These are phyloP conservation scores for Brachyistius frenatus DNA, from an alignment of 2,113 vertebrate species.

Conservation along the genomic window DNA sequence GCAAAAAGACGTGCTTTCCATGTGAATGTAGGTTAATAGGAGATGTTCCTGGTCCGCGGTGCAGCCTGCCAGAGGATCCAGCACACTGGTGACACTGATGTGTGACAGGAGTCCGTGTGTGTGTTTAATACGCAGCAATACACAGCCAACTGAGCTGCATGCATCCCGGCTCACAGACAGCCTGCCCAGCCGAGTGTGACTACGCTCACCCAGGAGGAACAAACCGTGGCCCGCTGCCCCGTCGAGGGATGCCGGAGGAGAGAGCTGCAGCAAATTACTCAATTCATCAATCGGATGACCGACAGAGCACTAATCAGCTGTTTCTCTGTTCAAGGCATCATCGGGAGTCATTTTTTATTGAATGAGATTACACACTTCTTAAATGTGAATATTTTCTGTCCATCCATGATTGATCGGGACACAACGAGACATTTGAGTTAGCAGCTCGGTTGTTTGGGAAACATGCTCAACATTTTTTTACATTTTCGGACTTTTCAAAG, in stretches of 20 bases:
- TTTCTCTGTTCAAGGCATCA: too few relatives aligned
- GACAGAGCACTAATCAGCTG: too few relatives aligned
- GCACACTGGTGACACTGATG: conserved; percentile 12
- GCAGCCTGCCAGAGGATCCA: conserved; percentile 27
- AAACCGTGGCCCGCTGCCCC: neutral
- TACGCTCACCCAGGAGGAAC: conserved; percentile 7
- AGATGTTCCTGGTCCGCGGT: conserved; percentile 57
- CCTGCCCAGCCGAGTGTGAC: conserved; percentile 51
- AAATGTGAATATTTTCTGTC: too few relatives aligned
- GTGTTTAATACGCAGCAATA: neutral
- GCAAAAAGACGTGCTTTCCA: conserved; percentile 42
- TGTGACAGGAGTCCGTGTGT: conserved; percentile 28
- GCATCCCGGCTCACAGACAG: conserved; percentile 52
- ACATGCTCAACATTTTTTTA: too few relatives aligned
- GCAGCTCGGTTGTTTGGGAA: too few relatives aligned
- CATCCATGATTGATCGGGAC: too few relatives aligned
- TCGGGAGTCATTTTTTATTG: too few relatives aligned
- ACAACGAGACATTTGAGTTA: too few relatives aligned
- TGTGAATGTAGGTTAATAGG: conserved; percentile 72
- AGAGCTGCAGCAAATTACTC: neutral
- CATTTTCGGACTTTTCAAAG: too few relatives aligned
- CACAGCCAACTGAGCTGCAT: conserved; percentile 31
- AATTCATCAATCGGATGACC: too few relatives aligned
- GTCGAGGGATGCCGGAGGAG: conserved; percentile 26
- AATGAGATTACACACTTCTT: too few relatives aligned